Base-by-base conservation (phyloP, 2,888 invertebrate genomes). In the Acronicta leporina region DNA sequence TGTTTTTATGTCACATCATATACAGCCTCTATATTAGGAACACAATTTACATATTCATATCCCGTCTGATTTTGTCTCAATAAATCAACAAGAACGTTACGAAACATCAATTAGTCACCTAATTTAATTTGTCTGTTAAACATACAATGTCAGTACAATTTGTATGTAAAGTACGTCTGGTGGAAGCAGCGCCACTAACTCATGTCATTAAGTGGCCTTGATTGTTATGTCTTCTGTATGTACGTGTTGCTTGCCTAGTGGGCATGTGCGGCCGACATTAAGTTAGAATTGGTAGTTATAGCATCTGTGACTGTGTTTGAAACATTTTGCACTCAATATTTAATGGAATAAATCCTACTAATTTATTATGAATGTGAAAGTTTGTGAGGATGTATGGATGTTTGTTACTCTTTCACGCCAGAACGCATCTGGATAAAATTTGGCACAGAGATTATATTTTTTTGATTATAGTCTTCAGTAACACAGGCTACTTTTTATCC, bases 121-220 rank as follows among this genome's bases (percentile, higher is more conserved):
- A 67, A 70, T 70, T 63, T 8, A 56, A 67, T 63, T 52, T 9
- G 30, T 50, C 20, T 52, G 41, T 38, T 57, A 27, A 63, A 58
- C 53, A 46, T n/a, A 46, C 72, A 67, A 54, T 73, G 63, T 52
- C 52, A 43, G 33, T 48, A 49, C 56, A 63, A 75, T 73, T 68
- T 56, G 74, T 75, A 75, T 76, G 63, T 71, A 71, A 65, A 71
- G 54, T 63, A 49, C 62, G 59, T 63, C 72, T 72, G 68, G 16
- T 44, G 50, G 41, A 48, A 56, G 57, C 70, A 63, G 33, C 44
- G 54, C 53, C 52, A 43, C 55, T 71, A 71, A 71, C 65, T 73
- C 65, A 71, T 61, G 58, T 68, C 49, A 41, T 42, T 70, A 50
- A 75, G 70, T 56, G 73, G 53, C 66, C 63, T 63, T 66, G 68